Evolutionary conservation across 2,888 invertebrate species (phyloP), one percentile per base, ranked within the genome.

Genomic region (Ceramica pisi): DNA sequence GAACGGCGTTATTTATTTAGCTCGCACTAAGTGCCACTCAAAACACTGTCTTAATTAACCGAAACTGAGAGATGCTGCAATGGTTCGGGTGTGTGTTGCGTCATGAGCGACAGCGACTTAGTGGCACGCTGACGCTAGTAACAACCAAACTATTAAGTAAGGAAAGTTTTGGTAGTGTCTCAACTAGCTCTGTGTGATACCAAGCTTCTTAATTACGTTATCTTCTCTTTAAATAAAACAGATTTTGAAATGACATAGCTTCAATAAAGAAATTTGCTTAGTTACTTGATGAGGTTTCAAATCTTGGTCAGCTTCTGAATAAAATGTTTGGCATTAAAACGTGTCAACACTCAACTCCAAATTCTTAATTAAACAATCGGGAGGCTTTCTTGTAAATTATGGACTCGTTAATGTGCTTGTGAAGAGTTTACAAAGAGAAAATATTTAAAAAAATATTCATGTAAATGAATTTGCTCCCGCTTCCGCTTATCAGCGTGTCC

Each of bases 41-140:
- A 91, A 93, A 94, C 93, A 92, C 89, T 93, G 94, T 94, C 94
- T 94, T 95, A 95, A 95, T 95, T 95, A 95, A 95, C 94, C 94
- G 93, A 93, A 92, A 91, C 93, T 89, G 91, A 86, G 92, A 89
- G 90, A 89, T 87, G 90, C 89, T 91, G 92, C 92, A 90, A 86
- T 83, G 80, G 75, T 72, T 72, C 38, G 80, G 87, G 56, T 51
- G 77, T 1, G 75, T 48, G 16, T 50, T 44, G 48, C n/a, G 62
- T 75, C 23, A 84, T 71, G 56, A 81, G 87, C 83, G 83, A 53
- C 1, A 87, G 92, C 91, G 90, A 61, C 38, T 73, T 41, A 12
- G 59, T 16, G 0, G 7, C 10, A 38, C 21, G 57, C 9, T 55
- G n/a, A n/a, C n/a, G n/a, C n/a, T n/a, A n/a, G n/a, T 10, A 21